Evolutionary conservation across 2,797 vertebrate genomes (phyloP).

Genomic region (Acrocephalus scirpaceus): DNA sequence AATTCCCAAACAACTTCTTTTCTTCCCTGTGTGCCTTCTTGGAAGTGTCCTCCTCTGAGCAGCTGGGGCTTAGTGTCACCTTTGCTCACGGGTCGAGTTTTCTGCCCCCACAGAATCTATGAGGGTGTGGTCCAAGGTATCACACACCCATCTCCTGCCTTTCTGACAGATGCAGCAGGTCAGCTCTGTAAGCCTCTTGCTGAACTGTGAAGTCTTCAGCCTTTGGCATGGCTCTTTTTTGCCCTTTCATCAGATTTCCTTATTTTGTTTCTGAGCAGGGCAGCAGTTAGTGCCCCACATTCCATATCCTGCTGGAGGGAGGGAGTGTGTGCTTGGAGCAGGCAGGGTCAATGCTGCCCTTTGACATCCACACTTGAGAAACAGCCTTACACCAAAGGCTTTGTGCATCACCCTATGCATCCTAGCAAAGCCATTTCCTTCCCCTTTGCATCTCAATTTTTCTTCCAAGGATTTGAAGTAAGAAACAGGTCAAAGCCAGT

Average conservation of each 20-base stretch:
- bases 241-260: not conserved
- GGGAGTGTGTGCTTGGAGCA: not conserved
- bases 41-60: not conserved
- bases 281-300: accelerated
- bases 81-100: not conserved
- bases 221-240: not conserved
- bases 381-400: not conserved
- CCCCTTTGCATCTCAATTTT: not conserved
- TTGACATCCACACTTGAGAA: not conserved
- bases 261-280: not conserved
- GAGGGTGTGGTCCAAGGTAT: not conserved
- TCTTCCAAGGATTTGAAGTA: not conserved
- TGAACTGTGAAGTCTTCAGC: not conserved
- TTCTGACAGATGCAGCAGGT: not conserved
- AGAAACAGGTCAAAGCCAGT: not conserved
- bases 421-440: not conserved
- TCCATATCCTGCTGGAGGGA: not conserved
- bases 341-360: not conserved
- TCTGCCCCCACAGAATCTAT: not conserved
- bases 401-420: not conserved
- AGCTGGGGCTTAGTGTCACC: not conserved
- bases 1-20: not conserved
- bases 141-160: not conserved
- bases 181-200: not conserved
- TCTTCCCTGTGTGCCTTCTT: not conserved